Evolutionary conservation across 2,797 vertebrate genomes (phyloP).

Genomic region (Sphenopsis melanotis): DNA sequence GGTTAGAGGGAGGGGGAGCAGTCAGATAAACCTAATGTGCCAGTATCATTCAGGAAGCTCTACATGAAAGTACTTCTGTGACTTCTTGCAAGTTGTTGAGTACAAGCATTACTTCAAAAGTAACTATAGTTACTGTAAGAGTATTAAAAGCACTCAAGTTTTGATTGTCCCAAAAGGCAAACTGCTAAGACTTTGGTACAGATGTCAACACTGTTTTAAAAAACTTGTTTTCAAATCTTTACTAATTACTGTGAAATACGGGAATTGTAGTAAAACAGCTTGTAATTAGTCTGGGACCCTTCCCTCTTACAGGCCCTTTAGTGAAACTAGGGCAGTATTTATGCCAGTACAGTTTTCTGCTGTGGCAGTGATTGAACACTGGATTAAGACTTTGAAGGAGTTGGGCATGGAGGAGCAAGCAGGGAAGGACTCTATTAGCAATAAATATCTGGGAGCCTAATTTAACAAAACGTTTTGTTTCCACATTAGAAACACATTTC

Average conservation of each 20-base stretch:
- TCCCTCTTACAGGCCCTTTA: neutral
- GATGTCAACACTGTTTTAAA: neutral
- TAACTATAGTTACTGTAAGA: neutral
- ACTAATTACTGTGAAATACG: neutral
- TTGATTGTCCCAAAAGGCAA: neutral
- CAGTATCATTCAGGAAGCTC: neutral
- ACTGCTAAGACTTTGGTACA: neutral
- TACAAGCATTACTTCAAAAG: neutral
- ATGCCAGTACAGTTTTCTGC: neutral
- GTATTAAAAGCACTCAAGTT: neutral
- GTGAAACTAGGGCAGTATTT: neutral
- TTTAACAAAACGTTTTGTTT: conserved; percentile 34
- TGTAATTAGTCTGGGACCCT: neutral
- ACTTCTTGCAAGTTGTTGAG: neutral
- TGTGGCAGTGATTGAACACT: neutral
- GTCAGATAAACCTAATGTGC: neutral
- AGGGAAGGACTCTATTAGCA: neutral
- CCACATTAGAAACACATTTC: neutral
- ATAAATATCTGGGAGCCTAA: neutral
- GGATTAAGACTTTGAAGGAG: conserved; percentile 8
- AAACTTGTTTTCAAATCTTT: conserved; percentile 1
- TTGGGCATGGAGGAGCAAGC: neutral
- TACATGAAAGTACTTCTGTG: neutral
- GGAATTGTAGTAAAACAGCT: neutral
- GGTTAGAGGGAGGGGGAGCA: neutral